Conservation (phyloP, 1,140 invertebrate species). For the Hylyphantes graminicola region DNA sequence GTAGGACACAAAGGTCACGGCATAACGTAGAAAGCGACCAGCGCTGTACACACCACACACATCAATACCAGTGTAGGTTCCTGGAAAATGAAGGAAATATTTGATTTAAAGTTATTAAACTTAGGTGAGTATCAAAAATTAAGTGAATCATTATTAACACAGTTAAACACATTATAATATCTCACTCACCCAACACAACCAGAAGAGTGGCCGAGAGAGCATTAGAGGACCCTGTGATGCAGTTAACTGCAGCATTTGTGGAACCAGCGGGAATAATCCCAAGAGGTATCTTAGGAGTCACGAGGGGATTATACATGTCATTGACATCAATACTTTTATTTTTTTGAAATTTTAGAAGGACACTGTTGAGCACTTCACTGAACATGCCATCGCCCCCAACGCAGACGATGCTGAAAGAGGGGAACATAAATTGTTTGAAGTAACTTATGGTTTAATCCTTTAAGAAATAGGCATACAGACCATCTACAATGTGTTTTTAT, state of each 20-base stretch:
- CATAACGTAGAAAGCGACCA: slow-evolving; percentile 76
- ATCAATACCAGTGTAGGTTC: slow-evolving; percentile 70
- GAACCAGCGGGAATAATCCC: slow-evolving; percentile 79
- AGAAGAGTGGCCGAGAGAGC: slow-evolving; percentile 83
- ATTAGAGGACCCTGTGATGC: slow-evolving; percentile 81
- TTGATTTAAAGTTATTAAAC: neutral
- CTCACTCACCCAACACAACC: slow-evolving; percentile 78
- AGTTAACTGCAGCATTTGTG: slow-evolving; percentile 64
- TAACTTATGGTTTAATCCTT: neutral
- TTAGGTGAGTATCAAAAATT: too few species aligned
- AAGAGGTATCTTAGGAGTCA: slow-evolving; percentile 74
- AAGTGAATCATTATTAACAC: neutral
- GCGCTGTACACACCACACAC: slow-evolving; percentile 81
- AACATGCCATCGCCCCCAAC: slow-evolving; percentile 91
- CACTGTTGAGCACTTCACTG: slow-evolving; percentile 84
- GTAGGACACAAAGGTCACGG: slow-evolving; percentile 85
- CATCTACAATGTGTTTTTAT: too few species aligned
- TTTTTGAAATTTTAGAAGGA: slow-evolving; percentile 71
- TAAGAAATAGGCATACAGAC: too few species aligned
- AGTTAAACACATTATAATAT: slow-evolving; percentile 1
- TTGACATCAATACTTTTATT: slow-evolving; percentile 74
- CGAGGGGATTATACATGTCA: slow-evolving; percentile 72
- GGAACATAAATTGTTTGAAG: neutral
- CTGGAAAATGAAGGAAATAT: slow-evolving; percentile 34
- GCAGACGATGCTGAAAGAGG: slow-evolving; percentile 75